Percentiles rank a stretch among this genome's conserved stretches.
Conservation (phyloP, 2,797 vertebrate genomes). For the Octomys mimax region DNA sequence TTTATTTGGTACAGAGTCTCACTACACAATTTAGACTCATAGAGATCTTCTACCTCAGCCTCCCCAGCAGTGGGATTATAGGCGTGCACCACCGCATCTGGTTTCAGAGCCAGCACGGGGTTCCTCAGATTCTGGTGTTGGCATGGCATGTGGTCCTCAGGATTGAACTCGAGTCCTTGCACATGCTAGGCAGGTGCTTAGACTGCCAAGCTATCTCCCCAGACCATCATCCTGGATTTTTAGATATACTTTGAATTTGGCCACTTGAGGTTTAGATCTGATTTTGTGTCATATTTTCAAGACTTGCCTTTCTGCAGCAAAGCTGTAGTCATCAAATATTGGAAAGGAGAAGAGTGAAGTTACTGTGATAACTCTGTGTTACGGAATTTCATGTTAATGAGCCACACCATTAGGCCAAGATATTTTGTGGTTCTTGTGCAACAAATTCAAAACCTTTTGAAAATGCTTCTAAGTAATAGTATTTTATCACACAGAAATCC, state of each 20-base stretch:
- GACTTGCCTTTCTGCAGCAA: background rate
- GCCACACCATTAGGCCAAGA: constrained; percentile 29
- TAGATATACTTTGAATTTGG: constrained; percentile 5
- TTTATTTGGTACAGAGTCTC: too few relatives aligned
- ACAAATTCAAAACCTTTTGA: constrained; percentile 27
- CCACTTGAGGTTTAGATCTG: background rate
- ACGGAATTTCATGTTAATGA: constrained; percentile 39
- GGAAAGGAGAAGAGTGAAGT: background rate
- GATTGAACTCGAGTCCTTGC: too few relatives aligned
- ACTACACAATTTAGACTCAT: too few relatives aligned
- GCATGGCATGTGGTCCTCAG: too few relatives aligned
- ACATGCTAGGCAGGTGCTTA: too few relatives aligned
- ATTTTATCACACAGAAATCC: constrained; percentile 65
- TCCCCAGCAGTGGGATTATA: too few relatives aligned
- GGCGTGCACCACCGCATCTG: too few relatives aligned
- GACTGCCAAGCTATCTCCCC: too few relatives aligned
- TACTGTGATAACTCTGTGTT: background rate
- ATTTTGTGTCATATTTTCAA: constrained; percentile 7
- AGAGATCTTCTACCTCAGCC: too few relatives aligned
- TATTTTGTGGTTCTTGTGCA: constrained; percentile 44
- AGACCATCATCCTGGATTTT: background rate
- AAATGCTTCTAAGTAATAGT: constrained; percentile 36
- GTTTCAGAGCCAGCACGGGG: too few relatives aligned
- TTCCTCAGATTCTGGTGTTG: too few relatives aligned
- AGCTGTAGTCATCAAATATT: background rate